phyloP scores from a whole-genome alignment of 2,797 vertebrate species.

The Rhynchonycteris naso region DNA sequence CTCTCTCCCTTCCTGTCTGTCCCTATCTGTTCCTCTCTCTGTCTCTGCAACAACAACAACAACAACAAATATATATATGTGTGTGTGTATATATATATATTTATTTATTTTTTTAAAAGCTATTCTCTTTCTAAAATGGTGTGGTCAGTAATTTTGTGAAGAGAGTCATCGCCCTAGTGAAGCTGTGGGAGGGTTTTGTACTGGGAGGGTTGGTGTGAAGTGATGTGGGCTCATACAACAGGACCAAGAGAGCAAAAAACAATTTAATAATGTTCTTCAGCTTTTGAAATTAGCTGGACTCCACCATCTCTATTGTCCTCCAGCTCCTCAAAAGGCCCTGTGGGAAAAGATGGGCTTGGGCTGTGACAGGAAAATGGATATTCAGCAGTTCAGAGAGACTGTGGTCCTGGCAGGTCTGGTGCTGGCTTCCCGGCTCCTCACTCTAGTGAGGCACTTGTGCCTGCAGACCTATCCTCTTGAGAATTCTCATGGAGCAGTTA shows the following conservation, averaged over 20 bases:
- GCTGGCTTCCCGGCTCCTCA: not conserved
- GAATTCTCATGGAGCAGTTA: not conserved
- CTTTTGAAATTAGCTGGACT: not conserved
- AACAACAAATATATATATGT: no score
- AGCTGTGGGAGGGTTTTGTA: not conserved
- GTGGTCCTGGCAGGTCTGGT: not conserved
- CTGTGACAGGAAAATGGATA: not conserved
- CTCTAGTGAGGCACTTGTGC: not conserved
- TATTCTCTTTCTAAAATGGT: constrained; percentile 20
- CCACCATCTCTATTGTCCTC: not conserved
- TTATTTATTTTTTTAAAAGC: no score
- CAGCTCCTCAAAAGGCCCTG: not conserved
- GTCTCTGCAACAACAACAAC: no score
- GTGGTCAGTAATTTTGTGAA: constrained; percentile 30
- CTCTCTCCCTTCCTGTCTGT: no score
- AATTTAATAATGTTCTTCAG: not conserved
- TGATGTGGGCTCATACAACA: not conserved
- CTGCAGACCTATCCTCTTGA: not conserved
- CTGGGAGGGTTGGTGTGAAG: not conserved
- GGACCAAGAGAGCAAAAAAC: constrained; percentile 6
- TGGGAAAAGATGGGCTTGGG: not conserved
- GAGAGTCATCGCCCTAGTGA: not conserved
- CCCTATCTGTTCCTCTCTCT: no score
- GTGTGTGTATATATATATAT: no score
- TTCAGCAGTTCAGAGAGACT: not conserved